Evolutionary conservation across 1,140 invertebrate species (phyloP).

Genomic region (Cydia amplana): DNA sequence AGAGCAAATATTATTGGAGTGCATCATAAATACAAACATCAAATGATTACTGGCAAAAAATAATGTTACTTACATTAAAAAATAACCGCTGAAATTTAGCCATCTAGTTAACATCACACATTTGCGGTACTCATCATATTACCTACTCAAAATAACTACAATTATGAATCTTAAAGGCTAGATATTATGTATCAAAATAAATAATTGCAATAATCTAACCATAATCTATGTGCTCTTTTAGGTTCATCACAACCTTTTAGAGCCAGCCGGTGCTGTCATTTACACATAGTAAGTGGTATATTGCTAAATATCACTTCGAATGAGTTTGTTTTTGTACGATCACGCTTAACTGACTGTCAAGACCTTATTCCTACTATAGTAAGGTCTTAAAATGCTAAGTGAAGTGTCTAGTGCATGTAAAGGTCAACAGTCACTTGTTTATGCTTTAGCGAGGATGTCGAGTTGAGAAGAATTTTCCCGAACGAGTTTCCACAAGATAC

Average conservation of each 20-base stretch:
- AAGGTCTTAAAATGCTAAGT: not conserved
- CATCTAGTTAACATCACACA: not conserved
- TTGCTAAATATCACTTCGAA: not conserved
- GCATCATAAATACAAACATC: slow-evolving; percentile 4
- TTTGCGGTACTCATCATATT: not conserved
- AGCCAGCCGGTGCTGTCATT: slow-evolving; percentile 46
- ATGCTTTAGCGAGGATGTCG: slow-evolving; percentile 65
- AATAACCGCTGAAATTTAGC: not conserved
- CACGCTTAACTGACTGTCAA: not conserved
- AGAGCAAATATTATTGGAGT: not conserved
- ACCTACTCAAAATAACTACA: not conserved
- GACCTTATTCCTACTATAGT: not conserved
- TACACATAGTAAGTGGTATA: slow-evolving; percentile 66
- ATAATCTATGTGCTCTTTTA: slow-evolving; percentile 32
- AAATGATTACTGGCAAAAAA: not conserved
- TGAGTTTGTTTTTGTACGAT: slow-evolving; percentile 15
- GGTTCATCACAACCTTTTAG: slow-evolving; percentile 44
- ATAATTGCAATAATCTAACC: not conserved
- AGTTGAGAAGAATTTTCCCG: slow-evolving; percentile 67
- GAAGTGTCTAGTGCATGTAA: not conserved
- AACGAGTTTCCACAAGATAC: slow-evolving; percentile 69
- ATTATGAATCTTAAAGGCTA: not conserved
- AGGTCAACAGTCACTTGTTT: slow-evolving; percentile 23
- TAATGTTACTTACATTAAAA: not conserved
- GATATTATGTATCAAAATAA: not conserved